These are phyloP conservation scores for Aplochiton taeniatus DNA, from an alignment of 2,797 vertebrate species.

Conservation along the genomic window DNA sequence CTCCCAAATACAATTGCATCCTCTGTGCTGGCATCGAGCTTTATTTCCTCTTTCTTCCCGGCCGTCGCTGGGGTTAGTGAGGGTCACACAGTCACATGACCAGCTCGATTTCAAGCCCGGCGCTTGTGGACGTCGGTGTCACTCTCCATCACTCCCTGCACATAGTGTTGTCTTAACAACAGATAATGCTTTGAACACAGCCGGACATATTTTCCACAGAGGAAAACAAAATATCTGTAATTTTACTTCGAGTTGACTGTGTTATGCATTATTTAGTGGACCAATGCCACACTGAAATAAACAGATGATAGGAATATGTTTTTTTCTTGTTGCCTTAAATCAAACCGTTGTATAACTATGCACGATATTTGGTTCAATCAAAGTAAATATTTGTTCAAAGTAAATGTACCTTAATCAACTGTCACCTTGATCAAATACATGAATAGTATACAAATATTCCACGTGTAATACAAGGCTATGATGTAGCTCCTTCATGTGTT, in stretches of 20 bases:
- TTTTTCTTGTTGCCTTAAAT: neutral
- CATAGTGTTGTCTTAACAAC: conserved; percentile 18
- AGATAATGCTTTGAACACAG: neutral
- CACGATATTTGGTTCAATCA: conserved; percentile 9
- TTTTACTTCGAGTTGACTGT: no score
- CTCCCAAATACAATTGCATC: conserved; percentile 49
- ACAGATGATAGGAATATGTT: no score
- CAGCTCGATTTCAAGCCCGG: conserved; percentile 65
- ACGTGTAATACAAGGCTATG: conserved; percentile 33
- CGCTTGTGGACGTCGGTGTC: conserved; percentile 56
- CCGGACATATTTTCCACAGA: neutral
- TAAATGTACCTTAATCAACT: conserved; percentile 20
- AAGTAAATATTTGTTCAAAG: conserved; percentile 29
- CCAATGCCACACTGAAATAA: conserved; percentile 5
- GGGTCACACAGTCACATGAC: conserved; percentile 60
- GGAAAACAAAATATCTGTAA: conserved; percentile 7
- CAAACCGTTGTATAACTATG: conserved; percentile 16
- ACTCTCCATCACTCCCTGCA: conserved; percentile 40
- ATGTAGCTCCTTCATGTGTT: conserved; percentile 59
- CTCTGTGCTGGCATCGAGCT: conserved; percentile 51
- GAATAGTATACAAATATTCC: conserved; percentile 24
- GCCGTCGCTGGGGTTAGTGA: conserved; percentile 45
- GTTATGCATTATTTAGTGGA: conserved; percentile 34
- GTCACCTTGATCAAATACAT: conserved; percentile 58
- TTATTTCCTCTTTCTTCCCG: conserved; percentile 14